These are phyloP conservation scores for Eutolmus rufibarbis DNA, from an alignment of 2,888 invertebrate genomes.

Conservation along the genomic window DNA sequence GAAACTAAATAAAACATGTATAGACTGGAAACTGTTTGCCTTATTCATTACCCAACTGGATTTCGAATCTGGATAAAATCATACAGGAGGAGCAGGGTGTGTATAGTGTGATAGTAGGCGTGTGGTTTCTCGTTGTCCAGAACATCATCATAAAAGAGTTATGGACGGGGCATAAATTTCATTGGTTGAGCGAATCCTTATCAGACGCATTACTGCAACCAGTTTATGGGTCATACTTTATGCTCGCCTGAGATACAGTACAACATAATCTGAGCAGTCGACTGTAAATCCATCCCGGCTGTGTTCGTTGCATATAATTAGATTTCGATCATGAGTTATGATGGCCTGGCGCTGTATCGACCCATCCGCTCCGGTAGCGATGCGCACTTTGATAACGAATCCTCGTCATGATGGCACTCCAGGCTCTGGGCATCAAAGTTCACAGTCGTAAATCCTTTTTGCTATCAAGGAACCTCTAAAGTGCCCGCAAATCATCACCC, in stretches of 20 bases:
- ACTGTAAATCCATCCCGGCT: not conserved
- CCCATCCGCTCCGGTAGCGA: not conserved
- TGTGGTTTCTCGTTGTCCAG: not conserved
- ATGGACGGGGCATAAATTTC: not conserved
- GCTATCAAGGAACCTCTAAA: conserved; percentile 11
- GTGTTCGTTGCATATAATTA: not conserved
- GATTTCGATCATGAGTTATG: not conserved
- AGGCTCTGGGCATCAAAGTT: not conserved
- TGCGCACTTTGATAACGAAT: not conserved
- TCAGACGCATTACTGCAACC: conserved; percentile 7
- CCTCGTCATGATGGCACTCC: not conserved
- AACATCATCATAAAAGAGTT: not conserved
- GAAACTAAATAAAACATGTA: conserved; percentile 19
- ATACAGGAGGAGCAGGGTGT: not conserved
- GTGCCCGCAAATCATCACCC: not conserved
- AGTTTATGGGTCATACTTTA: not conserved
- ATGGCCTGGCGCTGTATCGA: not conserved
- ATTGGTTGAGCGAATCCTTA: conserved; percentile 1
- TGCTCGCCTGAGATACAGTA: not conserved
- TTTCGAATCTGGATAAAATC: not conserved
- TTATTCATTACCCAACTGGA: not conserved
- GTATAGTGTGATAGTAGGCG: not conserved
- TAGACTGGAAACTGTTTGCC: not conserved
- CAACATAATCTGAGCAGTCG: not conserved
- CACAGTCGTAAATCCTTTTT: conserved; percentile 12